Evolutionary conservation across 2,888 invertebrate genomes (phyloP).

Genomic region (Willowsia nigromaculata): DNA sequence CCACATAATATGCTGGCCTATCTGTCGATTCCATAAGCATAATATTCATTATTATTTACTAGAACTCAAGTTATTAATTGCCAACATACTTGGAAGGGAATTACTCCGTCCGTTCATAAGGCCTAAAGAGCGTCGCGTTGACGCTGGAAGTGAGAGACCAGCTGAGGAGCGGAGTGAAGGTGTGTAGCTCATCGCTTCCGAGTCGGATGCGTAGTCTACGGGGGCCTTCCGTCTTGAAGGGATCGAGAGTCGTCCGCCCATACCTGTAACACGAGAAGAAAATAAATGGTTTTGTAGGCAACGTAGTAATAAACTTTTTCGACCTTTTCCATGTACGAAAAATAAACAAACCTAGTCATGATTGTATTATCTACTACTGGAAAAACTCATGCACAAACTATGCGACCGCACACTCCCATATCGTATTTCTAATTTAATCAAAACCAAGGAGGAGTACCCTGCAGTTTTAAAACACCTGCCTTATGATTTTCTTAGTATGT

Average conservation of each 20-base stretch:
- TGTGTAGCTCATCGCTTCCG: conserved; percentile 83
- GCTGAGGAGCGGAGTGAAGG: conserved; percentile 77
- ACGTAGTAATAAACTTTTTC: background rate
- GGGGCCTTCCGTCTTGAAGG: conserved; percentile 80
- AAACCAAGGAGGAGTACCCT: background rate
- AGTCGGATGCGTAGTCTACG: conserved; percentile 97
- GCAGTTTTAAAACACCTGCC: background rate
- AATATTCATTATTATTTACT: background rate
- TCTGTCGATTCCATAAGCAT: no score
- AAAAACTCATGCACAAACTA: background rate
- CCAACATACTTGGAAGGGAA: conserved; percentile 79
- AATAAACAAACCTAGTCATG: background rate
- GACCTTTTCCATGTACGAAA: background rate
- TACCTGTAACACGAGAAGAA: conserved; percentile 55
- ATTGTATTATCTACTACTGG: background rate
- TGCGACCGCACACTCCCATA: background rate
- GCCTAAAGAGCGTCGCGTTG: conserved; percentile 81
- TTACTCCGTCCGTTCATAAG: conserved; percentile 80
- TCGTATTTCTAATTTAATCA: conserved; percentile 23
- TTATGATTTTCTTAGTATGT: background rate
- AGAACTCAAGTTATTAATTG: background rate
- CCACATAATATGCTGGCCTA: no score
- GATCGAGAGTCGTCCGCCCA: conserved; percentile 75
- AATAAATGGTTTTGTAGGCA: conserved; percentile 15
- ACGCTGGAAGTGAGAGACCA: conserved; percentile 86